phyloP scores from a whole-genome alignment of 1,140 invertebrate genomes.

The Eumaeus atala region DNA sequence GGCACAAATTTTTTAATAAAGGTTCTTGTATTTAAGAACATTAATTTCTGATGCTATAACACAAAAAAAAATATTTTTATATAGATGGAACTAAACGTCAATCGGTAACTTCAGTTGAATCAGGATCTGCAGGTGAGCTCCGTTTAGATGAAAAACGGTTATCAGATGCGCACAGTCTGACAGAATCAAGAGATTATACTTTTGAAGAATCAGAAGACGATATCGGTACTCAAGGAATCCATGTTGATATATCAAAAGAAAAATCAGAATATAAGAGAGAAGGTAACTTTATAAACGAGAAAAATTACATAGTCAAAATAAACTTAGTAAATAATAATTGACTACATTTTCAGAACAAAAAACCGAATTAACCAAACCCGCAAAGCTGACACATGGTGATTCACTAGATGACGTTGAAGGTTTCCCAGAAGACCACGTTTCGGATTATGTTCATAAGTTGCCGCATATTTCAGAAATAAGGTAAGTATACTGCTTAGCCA shows the following conservation, averaged over 20 bases:
- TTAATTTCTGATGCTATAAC: no score
- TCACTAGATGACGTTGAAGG: slow-evolving; percentile 72
- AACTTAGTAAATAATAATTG: background rate
- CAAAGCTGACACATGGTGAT: slow-evolving; percentile 62
- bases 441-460: slow-evolving; percentile 61
- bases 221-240: slow-evolving; percentile 58
- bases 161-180: slow-evolving; percentile 68
- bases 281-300: slow-evolving; percentile 34
- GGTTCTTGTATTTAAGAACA: no score
- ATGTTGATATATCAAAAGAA: slow-evolving; percentile 48
- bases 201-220: slow-evolving; percentile 74
- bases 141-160: slow-evolving; percentile 62
- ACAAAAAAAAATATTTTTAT: background rate
- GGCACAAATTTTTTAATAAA: no score
- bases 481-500: slow-evolving; percentile 29
- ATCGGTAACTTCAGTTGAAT: slow-evolving; percentile 61
- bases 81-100: slow-evolving; percentile 51
- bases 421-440: slow-evolving; percentile 67
- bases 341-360: slow-evolving; percentile 34
- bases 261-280: slow-evolving; percentile 44
- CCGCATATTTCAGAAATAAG: slow-evolving; percentile 67
- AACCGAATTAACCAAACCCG: slow-evolving; percentile 38
- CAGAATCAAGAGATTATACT: slow-evolving; percentile 71
- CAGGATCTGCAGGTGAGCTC: slow-evolving; percentile 55
- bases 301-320: background rate